Evolutionary conservation across 2,888 invertebrate species (phyloP).

Genomic region (Leucozona laternaria): DNA sequence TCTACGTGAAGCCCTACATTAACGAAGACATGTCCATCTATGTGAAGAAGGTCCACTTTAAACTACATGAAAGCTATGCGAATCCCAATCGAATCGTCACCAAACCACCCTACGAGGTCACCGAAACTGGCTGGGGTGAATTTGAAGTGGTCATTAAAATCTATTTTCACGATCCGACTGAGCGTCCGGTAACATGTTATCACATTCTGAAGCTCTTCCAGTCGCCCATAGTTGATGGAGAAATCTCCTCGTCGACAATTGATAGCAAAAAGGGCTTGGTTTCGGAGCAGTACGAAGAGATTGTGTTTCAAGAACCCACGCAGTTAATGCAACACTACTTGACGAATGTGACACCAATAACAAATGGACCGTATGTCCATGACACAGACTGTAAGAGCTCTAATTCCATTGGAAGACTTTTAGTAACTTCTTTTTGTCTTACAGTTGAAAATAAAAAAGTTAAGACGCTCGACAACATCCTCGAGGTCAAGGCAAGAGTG

Average conservation of each 20-base stretch:
- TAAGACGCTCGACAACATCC: constrained; percentile 90
- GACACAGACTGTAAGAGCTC: constrained; percentile 92
- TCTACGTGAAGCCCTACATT: constrained; percentile 96
- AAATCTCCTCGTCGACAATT: constrained; percentile 79
- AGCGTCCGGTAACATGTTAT: constrained; percentile 94
- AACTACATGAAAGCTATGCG: constrained; percentile 98
- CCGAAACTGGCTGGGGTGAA: constrained; percentile 99
- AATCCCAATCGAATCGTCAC: constrained; percentile 97
- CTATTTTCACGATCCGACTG: constrained; percentile 98
- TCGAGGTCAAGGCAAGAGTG: constrained; percentile 92
- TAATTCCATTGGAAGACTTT: constrained; percentile 70
- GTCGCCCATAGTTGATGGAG: constrained; percentile 86
- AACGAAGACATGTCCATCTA: constrained; percentile 97
- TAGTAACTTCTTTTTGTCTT: constrained; percentile 80
- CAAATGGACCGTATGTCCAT: constrained; percentile 90
- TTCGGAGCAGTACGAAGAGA: constrained; percentile 97
- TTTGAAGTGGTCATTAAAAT: constrained; percentile 99
- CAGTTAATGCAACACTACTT: constrained; percentile 95
- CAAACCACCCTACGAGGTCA: constrained; percentile 98
- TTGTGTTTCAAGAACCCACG: constrained; percentile 96
- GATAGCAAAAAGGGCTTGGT: constrained; percentile 90
- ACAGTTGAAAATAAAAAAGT: constrained; percentile 95
- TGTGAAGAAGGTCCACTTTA: constrained; percentile 98
- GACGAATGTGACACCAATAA: constrained; percentile 90
- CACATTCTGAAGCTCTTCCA: constrained; percentile 98